A percentile compares a stretch with the other conserved stretches of the same genome.
phyloP scores from a whole-genome alignment of 2,113 vertebrate genomes.

The Rhynchomys soricoides region DNA sequence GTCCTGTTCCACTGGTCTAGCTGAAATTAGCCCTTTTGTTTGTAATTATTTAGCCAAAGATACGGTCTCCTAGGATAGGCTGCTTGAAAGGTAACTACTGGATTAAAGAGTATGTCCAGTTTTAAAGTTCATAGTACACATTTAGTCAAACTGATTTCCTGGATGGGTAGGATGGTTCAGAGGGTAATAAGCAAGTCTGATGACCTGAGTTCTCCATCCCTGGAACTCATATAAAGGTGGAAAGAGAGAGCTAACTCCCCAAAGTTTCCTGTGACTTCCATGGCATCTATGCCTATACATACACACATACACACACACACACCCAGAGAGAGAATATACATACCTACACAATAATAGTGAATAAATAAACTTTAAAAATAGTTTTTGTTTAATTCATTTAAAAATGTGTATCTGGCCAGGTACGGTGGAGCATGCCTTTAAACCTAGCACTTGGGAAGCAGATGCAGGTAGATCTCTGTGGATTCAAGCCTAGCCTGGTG shows the following conservation, averaged over 20 bases:
- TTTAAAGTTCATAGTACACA: neutral
- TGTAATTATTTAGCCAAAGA: conserved; percentile 52
- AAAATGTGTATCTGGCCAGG: neutral
- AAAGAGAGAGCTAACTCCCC: neutral
- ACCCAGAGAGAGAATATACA: neutral
- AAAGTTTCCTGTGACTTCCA: neutral
- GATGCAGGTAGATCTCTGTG: neutral
- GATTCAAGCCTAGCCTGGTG: neutral
- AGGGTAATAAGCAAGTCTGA: neutral
- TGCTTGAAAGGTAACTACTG: conserved; percentile 35
- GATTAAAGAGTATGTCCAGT: conserved; percentile 41
- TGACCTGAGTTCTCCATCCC: neutral
- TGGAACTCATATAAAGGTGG: no score
- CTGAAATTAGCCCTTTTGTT: conserved; percentile 20
- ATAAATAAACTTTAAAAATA: neutral
- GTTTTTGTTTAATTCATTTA: neutral
- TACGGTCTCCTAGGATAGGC: conserved; percentile 24
- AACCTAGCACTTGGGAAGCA: neutral
- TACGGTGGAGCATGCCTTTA: neutral
- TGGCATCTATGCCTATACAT: neutral
- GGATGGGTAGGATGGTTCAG: neutral
- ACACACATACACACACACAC: neutral
- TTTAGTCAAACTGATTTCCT: neutral
- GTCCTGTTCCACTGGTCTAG: neutral
- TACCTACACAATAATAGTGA: neutral